These are phyloP conservation scores for Falco rusticolus DNA, from an alignment of 2,797 vertebrate genomes.

Conservation along the genomic window DNA sequence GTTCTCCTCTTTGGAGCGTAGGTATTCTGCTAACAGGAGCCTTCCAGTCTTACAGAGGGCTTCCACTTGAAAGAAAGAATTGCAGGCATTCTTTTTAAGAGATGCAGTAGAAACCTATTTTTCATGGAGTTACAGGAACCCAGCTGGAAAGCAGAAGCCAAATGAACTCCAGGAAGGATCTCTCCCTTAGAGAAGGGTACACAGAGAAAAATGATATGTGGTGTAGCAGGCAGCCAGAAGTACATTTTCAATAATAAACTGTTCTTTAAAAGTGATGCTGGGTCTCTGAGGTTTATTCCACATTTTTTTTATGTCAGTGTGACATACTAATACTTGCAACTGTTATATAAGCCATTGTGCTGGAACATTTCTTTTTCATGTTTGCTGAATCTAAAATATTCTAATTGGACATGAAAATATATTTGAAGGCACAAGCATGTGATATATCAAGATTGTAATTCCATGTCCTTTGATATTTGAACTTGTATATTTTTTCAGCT, in stretches of 20 bases:
- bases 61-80: not conserved
- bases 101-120: not conserved
- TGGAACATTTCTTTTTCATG: not conserved
- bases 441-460: not conserved
- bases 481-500: constrained; percentile 35
- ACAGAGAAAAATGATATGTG: not conserved
- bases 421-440: not conserved
- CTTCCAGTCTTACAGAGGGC: not conserved
- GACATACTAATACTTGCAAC: not conserved
- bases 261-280: not conserved
- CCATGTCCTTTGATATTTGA: not conserved
- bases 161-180: not conserved
- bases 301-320: not conserved
- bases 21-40: not conserved
- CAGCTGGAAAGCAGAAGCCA: constrained; percentile 10
- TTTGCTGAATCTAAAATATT: not conserved
- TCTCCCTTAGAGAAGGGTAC: not conserved
- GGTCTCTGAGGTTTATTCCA: not conserved
- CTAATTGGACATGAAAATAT: not conserved
- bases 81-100: not conserved
- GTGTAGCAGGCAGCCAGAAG: not conserved
- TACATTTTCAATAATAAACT: not conserved
- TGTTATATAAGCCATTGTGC: not conserved
- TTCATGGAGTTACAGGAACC: not conserved
- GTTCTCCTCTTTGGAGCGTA: not conserved